phyloP scores from a whole-genome alignment of 2,797 vertebrate genomes.

The Hippoglossus hippoglossus region DNA sequence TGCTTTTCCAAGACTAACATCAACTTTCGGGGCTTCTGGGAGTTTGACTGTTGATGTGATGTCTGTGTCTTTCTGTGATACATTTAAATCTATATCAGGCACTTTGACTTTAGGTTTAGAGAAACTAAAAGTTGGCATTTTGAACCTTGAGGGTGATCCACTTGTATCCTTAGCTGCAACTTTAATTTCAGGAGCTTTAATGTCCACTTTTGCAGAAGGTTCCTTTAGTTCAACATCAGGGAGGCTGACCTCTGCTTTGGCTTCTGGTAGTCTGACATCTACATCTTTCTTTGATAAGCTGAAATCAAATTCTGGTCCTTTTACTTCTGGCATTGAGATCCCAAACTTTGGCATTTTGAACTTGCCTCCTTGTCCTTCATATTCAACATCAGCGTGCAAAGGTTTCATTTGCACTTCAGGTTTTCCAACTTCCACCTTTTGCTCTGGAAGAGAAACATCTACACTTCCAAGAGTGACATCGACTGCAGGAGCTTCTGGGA shows the following conservation, averaged over 20 bases:
- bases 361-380: constrained; percentile 12
- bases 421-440: constrained; percentile 25
- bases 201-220: constrained; percentile 42
- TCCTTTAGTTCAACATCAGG: constrained; percentile 32
- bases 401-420: constrained; percentile 37
- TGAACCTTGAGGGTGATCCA: constrained; percentile 54
- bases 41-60: neutral
- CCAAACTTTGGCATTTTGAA: constrained; percentile 27
- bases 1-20: constrained; percentile 16
- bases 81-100: constrained; percentile 43
- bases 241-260: constrained; percentile 18
- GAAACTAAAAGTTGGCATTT: constrained; percentile 47
- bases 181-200: constrained; percentile 40
- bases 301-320: constrained; percentile 37
- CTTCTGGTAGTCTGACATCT: constrained; percentile 41
- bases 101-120: constrained; percentile 55
- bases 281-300: constrained; percentile 29
- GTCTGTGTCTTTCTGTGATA: constrained; percentile 27
- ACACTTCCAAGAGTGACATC: constrained; percentile 20
- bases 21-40: constrained; percentile 30
- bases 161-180: constrained; percentile 16
- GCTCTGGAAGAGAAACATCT: constrained; percentile 45
- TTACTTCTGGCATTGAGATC: constrained; percentile 26
- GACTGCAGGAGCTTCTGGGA: neutral
- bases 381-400: constrained; percentile 26